A percentile compares a stretch with the other conserved stretches of the same genome.
These are phyloP conservation scores for Netelia melanura DNA, from an alignment of 2,888 invertebrate genomes.

Conservation along the genomic window DNA sequence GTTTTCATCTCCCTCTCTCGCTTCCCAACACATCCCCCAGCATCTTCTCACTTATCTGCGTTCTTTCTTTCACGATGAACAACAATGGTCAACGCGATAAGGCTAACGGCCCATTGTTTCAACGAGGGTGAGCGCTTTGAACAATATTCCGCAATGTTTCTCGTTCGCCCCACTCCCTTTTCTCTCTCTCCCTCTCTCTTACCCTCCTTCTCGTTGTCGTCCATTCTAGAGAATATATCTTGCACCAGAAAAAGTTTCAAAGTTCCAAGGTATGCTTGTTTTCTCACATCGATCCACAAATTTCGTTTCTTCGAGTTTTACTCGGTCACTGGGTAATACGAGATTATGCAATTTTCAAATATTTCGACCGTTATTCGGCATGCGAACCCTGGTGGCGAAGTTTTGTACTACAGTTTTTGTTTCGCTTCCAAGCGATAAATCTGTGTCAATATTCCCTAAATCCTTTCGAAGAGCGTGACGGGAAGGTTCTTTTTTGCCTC, in stretches of 20 bases:
- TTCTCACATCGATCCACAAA: background rate
- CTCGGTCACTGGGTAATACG: too few relatives aligned
- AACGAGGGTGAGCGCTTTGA: constrained; percentile 19
- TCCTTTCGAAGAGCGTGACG: constrained; percentile 8
- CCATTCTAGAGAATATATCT: background rate
- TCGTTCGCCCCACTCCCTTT: background rate
- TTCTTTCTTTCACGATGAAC: constrained; percentile 57
- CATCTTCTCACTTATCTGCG: constrained; percentile 47
- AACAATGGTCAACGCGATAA: constrained; percentile 64
- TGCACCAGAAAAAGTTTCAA: background rate
- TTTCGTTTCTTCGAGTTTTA: background rate
- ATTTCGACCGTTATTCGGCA: background rate
- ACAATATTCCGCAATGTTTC: constrained; percentile 52
- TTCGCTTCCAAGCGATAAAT: background rate
- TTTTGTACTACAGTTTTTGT: too few relatives aligned
- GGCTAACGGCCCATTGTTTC: constrained; percentile 68
- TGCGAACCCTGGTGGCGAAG: too few relatives aligned
- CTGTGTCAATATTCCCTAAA: background rate
- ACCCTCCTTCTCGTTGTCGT: background rate
- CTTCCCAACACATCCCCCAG: background rate
- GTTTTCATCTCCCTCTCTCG: constrained; percentile 14
- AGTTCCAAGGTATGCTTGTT: background rate
- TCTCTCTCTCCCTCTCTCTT: background rate
- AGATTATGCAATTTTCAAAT: too few relatives aligned
- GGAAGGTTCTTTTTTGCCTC: constrained; percentile 5